Percentiles rank a stretch among this genome's conserved stretches.
phyloP scores from a whole-genome alignment of 2,888 invertebrate species.

The Apamea monoglypha region DNA sequence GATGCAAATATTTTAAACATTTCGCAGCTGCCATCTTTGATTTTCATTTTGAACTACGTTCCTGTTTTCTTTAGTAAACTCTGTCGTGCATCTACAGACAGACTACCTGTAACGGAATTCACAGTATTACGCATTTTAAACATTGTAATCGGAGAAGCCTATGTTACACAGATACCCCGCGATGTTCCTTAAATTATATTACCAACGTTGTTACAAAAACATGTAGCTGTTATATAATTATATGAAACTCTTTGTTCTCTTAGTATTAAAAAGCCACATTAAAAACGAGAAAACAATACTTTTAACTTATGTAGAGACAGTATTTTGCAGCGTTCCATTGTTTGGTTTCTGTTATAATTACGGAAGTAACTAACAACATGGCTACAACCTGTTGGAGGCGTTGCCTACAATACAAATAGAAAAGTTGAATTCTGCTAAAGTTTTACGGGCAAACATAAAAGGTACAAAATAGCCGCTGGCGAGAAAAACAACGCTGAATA shows the following conservation, averaged over 20 bases:
- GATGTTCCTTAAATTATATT: slow-evolving; percentile 1
- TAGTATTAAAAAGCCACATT: slow-evolving; percentile 54
- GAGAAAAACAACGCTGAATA: slow-evolving; percentile 47
- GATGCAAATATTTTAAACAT: not conserved
- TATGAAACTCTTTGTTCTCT: slow-evolving; percentile 54
- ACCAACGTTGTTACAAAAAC: slow-evolving; percentile 10
- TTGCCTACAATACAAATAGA: slow-evolving; percentile 59
- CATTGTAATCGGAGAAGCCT: not conserved
- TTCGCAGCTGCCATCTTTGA: not conserved
- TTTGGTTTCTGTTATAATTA: slow-evolving; percentile 66
- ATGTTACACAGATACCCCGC: not conserved
- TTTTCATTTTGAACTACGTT: not conserved
- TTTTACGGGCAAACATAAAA: slow-evolving; percentile 50
- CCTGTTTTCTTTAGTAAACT: not conserved
- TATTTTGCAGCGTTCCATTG: slow-evolving; percentile 60
- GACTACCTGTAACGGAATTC: not conserved
- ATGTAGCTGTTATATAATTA: slow-evolving; percentile 13
- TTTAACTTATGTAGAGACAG: slow-evolving; percentile 58
- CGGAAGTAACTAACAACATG: slow-evolving; percentile 65
- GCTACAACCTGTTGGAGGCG: slow-evolving; percentile 64
- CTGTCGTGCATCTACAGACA: no score
- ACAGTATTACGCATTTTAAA: not conserved
- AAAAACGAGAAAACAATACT: slow-evolving; percentile 50
- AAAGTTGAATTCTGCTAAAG: slow-evolving; percentile 54
- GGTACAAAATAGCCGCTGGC: slow-evolving; percentile 46